Evolutionary conservation across 2,888 invertebrate genomes (phyloP).

Genomic region (Blera fallax): DNA sequence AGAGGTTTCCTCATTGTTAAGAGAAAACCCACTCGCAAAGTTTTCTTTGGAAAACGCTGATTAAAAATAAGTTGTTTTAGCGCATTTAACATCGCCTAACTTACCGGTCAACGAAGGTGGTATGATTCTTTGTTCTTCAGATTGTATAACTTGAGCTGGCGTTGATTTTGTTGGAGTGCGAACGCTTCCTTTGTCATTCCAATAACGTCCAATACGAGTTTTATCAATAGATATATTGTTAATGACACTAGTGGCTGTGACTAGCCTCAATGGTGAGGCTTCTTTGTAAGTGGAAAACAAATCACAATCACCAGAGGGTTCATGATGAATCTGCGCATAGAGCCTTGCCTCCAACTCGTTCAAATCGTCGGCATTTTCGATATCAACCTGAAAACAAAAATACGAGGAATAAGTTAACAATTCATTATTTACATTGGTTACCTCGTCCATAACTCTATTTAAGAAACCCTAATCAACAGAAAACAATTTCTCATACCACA

Average conservation of each 20-base stretch:
- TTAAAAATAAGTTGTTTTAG: neutral
- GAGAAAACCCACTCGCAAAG: neutral
- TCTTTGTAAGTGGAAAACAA: constrained; percentile 24
- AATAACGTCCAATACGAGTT: constrained; percentile 73
- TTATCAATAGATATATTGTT: constrained; percentile 73
- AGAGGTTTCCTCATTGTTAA: neutral
- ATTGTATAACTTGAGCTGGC: constrained; percentile 6
- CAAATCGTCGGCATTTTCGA: constrained; percentile 76
- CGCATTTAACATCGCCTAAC: neutral
- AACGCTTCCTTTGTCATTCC: constrained; percentile 61
- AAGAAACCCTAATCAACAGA: neutral
- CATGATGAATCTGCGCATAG: constrained; percentile 80
- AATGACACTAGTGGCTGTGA: constrained; percentile 75
- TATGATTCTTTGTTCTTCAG: neutral
- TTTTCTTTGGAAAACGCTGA: constrained; percentile 65
- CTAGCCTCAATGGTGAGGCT: constrained; percentile 68
- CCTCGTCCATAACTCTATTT: constrained; percentile 77
- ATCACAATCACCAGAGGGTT: constrained; percentile 67
- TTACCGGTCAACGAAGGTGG: constrained; percentile 2
- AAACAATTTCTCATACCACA: neutral
- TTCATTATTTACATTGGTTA: constrained; percentile 52
- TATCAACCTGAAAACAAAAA: constrained; percentile 66
- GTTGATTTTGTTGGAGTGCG: constrained; percentile 13
- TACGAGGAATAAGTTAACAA: neutral
- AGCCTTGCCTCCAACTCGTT: constrained; percentile 80